A percentile compares a stretch with the other conserved stretches of the same genome.
Evolutionary conservation across 2,113 vertebrate genomes (phyloP).

Genomic region (Actenoides lindsayi): DNA sequence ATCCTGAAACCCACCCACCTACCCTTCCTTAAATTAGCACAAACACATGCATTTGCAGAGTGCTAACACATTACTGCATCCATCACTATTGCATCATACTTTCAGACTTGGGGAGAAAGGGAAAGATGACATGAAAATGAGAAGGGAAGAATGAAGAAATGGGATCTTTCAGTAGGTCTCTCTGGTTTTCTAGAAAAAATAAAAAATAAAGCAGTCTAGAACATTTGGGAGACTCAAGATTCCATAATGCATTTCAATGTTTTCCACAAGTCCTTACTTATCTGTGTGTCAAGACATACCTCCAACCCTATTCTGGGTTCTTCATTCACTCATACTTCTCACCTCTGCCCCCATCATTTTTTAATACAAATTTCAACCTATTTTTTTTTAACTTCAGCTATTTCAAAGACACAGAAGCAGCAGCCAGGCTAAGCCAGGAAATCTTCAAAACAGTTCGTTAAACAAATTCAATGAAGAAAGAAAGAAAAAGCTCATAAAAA

Average conservation of each 20-base stretch:
- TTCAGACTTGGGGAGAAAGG: not conserved
- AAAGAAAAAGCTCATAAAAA: slow-evolving; percentile 39
- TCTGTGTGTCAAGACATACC: not conserved
- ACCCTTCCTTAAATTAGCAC: not conserved
- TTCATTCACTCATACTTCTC: not conserved
- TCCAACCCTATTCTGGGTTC: not conserved
- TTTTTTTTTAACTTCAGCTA: not conserved
- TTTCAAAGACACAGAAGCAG: not conserved
- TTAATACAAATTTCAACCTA: not conserved
- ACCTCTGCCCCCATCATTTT: not conserved
- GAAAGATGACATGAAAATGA: fast-evolving
- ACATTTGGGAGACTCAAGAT: not conserved
- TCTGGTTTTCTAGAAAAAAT: not conserved
- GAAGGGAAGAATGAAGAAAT: not conserved
- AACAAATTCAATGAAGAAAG: slow-evolving; percentile 27
- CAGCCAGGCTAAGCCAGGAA: not conserved
- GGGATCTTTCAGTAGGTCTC: not conserved
- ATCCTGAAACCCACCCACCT: not conserved
- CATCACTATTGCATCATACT: not conserved
- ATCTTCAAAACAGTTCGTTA: slow-evolving; percentile 27
- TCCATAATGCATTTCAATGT: not conserved
- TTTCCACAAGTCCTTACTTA: not conserved
- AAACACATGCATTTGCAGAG: not conserved
- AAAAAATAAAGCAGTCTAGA: not conserved
- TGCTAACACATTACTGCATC: not conserved